Evolutionary conservation across 2,888 invertebrate genomes (phyloP), one percentile per base, ranked within the genome.

Genomic region (Aproaerema taeniolella): DNA sequence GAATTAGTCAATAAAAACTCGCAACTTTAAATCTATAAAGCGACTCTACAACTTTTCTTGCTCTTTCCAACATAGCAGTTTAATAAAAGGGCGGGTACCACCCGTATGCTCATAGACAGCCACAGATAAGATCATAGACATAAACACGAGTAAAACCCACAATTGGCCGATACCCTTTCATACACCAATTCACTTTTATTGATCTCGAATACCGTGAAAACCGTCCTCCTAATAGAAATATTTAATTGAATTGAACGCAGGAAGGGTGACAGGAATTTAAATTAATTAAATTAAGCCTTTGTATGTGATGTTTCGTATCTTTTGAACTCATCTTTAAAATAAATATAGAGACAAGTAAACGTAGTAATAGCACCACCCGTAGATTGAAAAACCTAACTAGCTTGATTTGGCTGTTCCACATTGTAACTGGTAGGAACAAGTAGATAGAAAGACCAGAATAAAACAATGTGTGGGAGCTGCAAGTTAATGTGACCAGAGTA

Each of bases 101-200:
- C 81, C 81, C 82, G 77, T 78, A 82, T 83, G 56, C 56, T 63
- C 64, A 49, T 60, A 55, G 59, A 65, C 58, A 62, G 58, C 58
- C 72, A 53, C 72, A 74, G 85, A 86, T 85, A 83, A 80, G 67
- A 86, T 81, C 81, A 69, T 68, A 70, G 68, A 71, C 73, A 66
- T 68, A 77, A 65, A 73, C 65, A 58, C n/a, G n/a, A n/a, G n/a
- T n/a, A 50, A 56, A 49, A 56, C 56, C 60, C 67, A 45, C 58
- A 59, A 72, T 73, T 80, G 80, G 66, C 61, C 56, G 58, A 69
- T 73, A 80, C 81, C 82, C 81, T 81, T 81, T 77, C 63, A 69
- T 68, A 64, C 53, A 59, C 47, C 51, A 44, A 54, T 54, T 53
- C 58, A 58, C 58, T 49, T 60, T 64, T 64, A 67, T 67, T 65